A percentile compares a stretch with the other conserved stretches of the same genome.
phyloP scores from a whole-genome alignment of 2,888 invertebrate species.

The Callyntrura guangdongensis region DNA sequence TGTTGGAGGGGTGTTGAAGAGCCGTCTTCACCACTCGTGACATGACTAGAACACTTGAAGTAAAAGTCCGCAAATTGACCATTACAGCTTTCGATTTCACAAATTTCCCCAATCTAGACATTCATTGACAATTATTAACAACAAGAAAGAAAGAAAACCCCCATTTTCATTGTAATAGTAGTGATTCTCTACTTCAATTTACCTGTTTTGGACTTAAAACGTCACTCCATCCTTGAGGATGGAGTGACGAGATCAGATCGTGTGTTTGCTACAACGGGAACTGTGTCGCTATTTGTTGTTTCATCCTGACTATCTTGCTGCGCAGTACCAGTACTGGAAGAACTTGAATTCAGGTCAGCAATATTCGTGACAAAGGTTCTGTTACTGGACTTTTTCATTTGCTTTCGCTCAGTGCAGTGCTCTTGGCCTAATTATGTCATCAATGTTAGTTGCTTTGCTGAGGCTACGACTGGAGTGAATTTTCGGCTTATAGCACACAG shows the following conservation, averaged over 20 bases:
- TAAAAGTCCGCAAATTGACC: constrained; percentile 91
- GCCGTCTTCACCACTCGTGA: constrained; percentile 90
- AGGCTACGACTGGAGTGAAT: too few relatives aligned
- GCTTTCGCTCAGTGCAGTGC: too few relatives aligned
- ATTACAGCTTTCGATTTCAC: constrained; percentile 89
- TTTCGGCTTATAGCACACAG: too few relatives aligned
- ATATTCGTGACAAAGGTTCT: constrained; percentile 6
- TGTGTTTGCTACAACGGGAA: too few relatives aligned
- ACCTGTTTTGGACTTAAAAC: constrained; percentile 89
- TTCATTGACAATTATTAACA: too few relatives aligned
- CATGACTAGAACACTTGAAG: constrained; percentile 92
- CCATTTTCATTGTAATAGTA: too few relatives aligned
- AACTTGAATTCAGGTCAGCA: background rate
- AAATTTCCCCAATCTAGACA: constrained; percentile 89
- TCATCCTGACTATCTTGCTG: too few relatives aligned
- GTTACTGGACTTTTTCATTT: constrained; percentile 32
- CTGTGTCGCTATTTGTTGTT: background rate
- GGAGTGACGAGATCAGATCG: constrained; percentile 89
- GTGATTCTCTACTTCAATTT: too few relatives aligned
- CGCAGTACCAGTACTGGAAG: too few relatives aligned
- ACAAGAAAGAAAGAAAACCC: too few relatives aligned
- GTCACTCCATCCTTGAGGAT: constrained; percentile 94
- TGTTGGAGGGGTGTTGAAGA: constrained; percentile 90
- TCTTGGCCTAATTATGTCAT: too few relatives aligned
- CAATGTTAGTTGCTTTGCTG: too few relatives aligned